Conservation (phyloP, 2,797 vertebrate genomes). For the Enteromius mattozi region DNA sequence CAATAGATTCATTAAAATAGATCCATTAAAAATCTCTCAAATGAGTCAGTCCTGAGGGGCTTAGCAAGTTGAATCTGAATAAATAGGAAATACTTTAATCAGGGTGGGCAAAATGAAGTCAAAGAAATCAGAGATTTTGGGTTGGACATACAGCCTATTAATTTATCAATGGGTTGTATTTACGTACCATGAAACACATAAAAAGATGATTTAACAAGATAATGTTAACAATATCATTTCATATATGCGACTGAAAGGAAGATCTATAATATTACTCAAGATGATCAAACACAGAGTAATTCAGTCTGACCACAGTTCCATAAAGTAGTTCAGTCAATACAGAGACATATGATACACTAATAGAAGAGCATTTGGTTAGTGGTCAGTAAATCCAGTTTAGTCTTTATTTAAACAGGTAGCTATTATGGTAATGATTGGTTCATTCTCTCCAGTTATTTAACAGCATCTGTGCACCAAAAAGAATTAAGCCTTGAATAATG, state of each 20-base stretch:
- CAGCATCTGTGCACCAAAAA: conserved; percentile 18
- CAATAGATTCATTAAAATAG: conserved; percentile 1
- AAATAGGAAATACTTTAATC: conserved; percentile 6
- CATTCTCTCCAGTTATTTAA: conserved; percentile 22
- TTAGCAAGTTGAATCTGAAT: conserved; percentile 31
- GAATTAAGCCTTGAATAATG: conserved; percentile 22
- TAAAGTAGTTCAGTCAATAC: neutral
- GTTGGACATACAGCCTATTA: neutral
- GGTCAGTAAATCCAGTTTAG: conserved; percentile 10
- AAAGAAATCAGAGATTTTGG: neutral
- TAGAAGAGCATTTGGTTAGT: neutral
- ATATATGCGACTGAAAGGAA: neutral
- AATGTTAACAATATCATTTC: no score
- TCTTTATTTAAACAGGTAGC: conserved; percentile 28
- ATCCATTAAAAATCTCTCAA: conserved; percentile 5
- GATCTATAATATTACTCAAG: neutral
- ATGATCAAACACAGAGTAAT: conserved; percentile 16
- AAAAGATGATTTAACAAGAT: neutral
- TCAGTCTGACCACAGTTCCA: neutral
- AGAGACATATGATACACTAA: neutral
- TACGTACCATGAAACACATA: neutral
- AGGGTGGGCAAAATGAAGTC: neutral
- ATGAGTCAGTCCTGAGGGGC: conserved; percentile 21
- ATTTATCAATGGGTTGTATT: neutral
- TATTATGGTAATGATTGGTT: conserved; percentile 23